Evolutionary conservation across 2,797 vertebrate species (phyloP), one percentile per base, ranked within the genome.

Genomic region (Falco rusticolus): DNA sequence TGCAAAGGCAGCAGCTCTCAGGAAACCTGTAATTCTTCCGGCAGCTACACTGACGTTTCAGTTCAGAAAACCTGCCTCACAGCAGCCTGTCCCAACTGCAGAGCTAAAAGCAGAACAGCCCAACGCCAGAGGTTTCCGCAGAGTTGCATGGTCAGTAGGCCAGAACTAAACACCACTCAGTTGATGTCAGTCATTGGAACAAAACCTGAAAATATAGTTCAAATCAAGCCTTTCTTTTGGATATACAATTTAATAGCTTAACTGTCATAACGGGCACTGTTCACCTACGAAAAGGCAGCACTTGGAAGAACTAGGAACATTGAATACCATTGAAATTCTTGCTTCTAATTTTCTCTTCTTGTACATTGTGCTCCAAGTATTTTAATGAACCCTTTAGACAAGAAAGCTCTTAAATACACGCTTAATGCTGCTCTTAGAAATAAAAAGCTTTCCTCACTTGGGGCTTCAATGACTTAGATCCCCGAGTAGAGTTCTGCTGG

Each of bases 61-160:
- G 3, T 10, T 37, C 59, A 47, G 69, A 65, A 71, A 83, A 41
- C 20, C 34, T 28, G 33, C 8, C 72, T 63, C 19, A 3, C 2
- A 0, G 24, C 4, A 20, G 74, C 45, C 25, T 26, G 16, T 33
- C 56, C 59, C 63, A 84, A 16, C 25, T 0, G 0, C 0, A 6
- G 60, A 15, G 8, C 21, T 47, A 3, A 15, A 82, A 65, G 81
- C 0, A 21, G 75, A 82, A 15, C 59, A 70, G 39, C 56, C 69
- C 43, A 34, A 1, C 64, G 70, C 13, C 80, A 51, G 81, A 63
- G 81, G 47, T 17, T 77, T 19, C 60, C 0, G 0, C 43, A 47
- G 72, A 17, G 53, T 3, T 4, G 39, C 0, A 1, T 13, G 68
- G n/a, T 16, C 47, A 64, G 77, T 12, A 19, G 91, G 78, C 51